phyloP scores from a whole-genome alignment of 2,113 vertebrate genomes.

The Orcinus orca region DNA sequence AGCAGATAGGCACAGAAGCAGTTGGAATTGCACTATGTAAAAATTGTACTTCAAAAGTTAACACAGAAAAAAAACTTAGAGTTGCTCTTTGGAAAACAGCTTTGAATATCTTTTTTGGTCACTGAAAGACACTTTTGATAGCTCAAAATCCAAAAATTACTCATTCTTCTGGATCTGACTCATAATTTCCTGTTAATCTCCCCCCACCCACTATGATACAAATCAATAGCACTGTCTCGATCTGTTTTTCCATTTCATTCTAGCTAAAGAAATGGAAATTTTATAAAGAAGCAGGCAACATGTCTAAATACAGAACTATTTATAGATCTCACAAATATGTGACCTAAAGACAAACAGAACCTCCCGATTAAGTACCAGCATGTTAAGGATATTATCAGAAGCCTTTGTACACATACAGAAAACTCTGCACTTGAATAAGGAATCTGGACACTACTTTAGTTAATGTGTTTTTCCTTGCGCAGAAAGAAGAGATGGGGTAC shows the following conservation, averaged over 20 bases:
- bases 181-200: slow-evolving; percentile 54
- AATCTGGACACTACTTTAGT: neutral
- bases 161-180: slow-evolving; percentile 61
- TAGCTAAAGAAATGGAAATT: slow-evolving; percentile 55
- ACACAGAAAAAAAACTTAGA: neutral
- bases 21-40: neutral
- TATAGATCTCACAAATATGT: slow-evolving; percentile 43
- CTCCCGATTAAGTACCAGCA: neutral
- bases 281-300: slow-evolving; percentile 42
- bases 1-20: neutral
- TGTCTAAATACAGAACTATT: slow-evolving; percentile 38
- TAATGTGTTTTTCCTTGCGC: neutral
- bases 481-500: neutral
- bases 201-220: neutral
- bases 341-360: neutral
- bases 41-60: slow-evolving; percentile 26
- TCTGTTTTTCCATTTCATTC: slow-evolving; percentile 52
- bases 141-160: slow-evolving; percentile 52
- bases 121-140: slow-evolving; percentile 69
- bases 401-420: neutral
- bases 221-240: slow-evolving; percentile 30
- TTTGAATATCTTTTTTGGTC: slow-evolving; percentile 48
- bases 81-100: slow-evolving; percentile 12
- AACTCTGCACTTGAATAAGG: neutral
- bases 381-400: neutral